These are phyloP conservation scores for Macaria liturata DNA, from an alignment of 2,888 invertebrate genomes.

Conservation along the genomic window DNA sequence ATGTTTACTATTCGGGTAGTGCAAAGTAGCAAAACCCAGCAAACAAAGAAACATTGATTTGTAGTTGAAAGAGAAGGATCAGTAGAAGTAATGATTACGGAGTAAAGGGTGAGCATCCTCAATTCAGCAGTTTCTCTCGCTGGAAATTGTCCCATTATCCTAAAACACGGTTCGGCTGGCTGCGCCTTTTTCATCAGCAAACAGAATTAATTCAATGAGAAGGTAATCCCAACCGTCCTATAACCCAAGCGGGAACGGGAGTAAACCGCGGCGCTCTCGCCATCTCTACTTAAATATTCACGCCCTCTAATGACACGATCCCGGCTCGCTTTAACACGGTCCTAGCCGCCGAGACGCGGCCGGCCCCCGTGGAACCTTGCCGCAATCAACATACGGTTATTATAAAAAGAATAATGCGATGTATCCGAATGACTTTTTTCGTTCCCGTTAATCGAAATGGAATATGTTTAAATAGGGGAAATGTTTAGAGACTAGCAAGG, in stretches of 20 bases:
- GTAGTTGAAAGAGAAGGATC: not conserved
- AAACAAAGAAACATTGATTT: no score
- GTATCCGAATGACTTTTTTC: constrained; percentile 18
- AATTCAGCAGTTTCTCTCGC: constrained; percentile 28
- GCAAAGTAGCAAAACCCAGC: no score
- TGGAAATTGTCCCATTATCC: constrained; percentile 44
- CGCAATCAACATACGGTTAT: constrained; percentile 10
- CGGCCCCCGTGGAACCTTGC: constrained; percentile 40
- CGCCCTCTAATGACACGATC: constrained; percentile 76
- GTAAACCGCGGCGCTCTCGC: constrained; percentile 62
- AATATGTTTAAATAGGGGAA: constrained; percentile 16
- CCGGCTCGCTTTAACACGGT: constrained; percentile 62
- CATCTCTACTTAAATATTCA: constrained; percentile 76
- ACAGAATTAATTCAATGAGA: constrained; percentile 71
- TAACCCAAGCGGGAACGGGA: constrained; percentile 60
- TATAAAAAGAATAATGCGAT: constrained; percentile 23
- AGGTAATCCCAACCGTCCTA: constrained; percentile 68
- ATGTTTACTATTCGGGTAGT: no score
- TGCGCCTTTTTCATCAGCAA: constrained; percentile 62
- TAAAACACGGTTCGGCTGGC: constrained; percentile 47
- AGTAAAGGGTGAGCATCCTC: constrained; percentile 14
- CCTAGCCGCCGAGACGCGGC: constrained; percentile 48
- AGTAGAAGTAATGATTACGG: not conserved
- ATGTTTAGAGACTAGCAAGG: constrained; percentile 13
- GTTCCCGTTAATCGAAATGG: constrained; percentile 18